A percentile compares a stretch with the other conserved stretches of the same genome.
Evolutionary conservation across 2,113 vertebrate genomes (phyloP).

Genomic region (Dryoscopus gambensis): DNA sequence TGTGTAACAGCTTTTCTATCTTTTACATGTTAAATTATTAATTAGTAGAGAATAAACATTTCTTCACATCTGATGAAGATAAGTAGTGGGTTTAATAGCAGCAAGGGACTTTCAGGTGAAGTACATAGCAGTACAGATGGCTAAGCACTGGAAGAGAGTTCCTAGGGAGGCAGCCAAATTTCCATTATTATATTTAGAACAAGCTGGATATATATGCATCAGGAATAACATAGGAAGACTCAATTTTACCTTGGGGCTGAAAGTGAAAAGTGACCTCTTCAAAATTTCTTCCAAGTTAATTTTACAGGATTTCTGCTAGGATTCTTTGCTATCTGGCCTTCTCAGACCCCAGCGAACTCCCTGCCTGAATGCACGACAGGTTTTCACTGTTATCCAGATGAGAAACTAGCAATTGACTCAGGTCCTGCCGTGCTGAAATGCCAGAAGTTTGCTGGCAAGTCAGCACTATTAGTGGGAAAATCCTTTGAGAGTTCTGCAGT

Average conservation of each 20-base stretch:
- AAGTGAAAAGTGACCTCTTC: background rate
- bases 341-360: background rate
- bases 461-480: background rate
- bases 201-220: background rate
- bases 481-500: background rate
- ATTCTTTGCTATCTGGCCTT: background rate
- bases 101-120: background rate
- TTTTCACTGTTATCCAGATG: background rate
- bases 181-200: background rate
- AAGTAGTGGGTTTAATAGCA: background rate
- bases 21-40: background rate
- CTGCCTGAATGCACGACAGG: background rate
- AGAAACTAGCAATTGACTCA: background rate
- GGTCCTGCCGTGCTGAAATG: background rate
- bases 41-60: background rate
- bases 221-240: background rate
- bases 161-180: background rate
- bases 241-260: background rate
- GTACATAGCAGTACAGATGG: background rate
- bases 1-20: background rate
- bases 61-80: background rate
- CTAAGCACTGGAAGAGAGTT: background rate
- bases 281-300: background rate
- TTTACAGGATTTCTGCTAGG: background rate
- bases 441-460: background rate